phyloP scores from a whole-genome alignment of 2,113 vertebrate species.

The Nansenia antarctica region DNA sequence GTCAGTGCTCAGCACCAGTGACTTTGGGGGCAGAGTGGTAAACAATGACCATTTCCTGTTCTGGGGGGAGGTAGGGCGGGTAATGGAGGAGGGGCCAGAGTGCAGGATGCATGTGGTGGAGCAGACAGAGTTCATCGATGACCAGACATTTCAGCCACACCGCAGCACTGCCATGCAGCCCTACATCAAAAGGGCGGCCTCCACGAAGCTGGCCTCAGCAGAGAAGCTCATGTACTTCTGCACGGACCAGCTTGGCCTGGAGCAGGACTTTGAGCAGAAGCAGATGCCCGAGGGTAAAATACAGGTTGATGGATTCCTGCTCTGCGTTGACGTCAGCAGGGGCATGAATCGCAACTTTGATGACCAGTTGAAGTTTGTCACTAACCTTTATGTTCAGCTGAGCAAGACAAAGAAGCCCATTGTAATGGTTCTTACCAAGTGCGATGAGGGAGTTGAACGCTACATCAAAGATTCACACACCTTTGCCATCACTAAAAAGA shows the following conservation, averaged over 20 bases:
- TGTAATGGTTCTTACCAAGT: conserved; percentile 93
- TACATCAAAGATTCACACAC: conserved; percentile 96
- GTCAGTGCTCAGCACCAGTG: conserved; percentile 96
- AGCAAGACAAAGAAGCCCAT: conserved; percentile 95
- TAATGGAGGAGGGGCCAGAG: conserved; percentile 91
- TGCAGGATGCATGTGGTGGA: conserved; percentile 93
- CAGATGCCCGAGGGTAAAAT: conserved; percentile 98
- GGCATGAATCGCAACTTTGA: conserved; percentile 98
- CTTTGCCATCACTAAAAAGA: conserved; percentile 95
- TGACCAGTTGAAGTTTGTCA: conserved; percentile 95
- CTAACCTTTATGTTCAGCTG: conserved; percentile 91
- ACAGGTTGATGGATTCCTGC: conserved; percentile 91
- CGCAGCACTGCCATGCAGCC: conserved; percentile 97
- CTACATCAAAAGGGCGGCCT: conserved; percentile 93
- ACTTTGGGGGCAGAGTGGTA: conserved; percentile 96
- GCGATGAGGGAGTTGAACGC: conserved; percentile 95
- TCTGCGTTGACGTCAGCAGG: conserved; percentile 93
- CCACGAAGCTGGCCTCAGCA: conserved; percentile 92
- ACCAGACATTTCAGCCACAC: conserved; percentile 97
- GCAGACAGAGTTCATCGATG: conserved; percentile 98
- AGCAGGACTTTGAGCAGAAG: conserved; percentile 99
- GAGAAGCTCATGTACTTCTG: conserved; percentile 99
- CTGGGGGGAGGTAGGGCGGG: conserved; percentile 90
- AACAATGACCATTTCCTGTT: conserved; percentile 99
- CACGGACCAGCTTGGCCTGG: conserved; percentile 95